A percentile compares a stretch with the other conserved stretches of the same genome.
These are phyloP conservation scores for Blastobasis lacticolella DNA, from an alignment of 2,888 invertebrate genomes.

Conservation along the genomic window DNA sequence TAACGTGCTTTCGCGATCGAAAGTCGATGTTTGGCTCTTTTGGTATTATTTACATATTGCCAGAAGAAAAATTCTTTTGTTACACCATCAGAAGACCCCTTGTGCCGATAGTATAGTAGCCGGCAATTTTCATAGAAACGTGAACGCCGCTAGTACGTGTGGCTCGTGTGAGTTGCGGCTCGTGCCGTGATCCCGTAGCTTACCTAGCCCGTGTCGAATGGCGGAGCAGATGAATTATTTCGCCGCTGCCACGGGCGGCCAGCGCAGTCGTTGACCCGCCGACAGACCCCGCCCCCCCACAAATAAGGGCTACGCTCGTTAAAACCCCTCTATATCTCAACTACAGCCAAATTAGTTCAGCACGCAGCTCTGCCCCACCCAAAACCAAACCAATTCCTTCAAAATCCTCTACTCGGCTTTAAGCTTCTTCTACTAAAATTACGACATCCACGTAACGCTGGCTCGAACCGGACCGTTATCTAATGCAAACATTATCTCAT, in stretches of 20 bases:
- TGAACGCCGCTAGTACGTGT: no score
- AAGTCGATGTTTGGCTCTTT: no score
- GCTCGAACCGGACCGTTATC: slow-evolving; percentile 25
- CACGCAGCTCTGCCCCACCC: neutral
- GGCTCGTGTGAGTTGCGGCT: neutral
- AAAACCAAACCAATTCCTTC: neutral
- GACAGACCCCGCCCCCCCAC: slow-evolving; percentile 19
- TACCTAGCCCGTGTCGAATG: slow-evolving; percentile 35
- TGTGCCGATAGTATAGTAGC: no score
- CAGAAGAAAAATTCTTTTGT: no score
- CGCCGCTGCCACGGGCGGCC: slow-evolving; percentile 30
- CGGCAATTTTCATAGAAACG: no score
- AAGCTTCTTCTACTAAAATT: slow-evolving; percentile 1
- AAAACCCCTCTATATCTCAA: slow-evolving; percentile 3
- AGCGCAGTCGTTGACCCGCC: slow-evolving; percentile 57
- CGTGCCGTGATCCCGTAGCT: slow-evolving; percentile 3
- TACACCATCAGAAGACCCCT: no score
- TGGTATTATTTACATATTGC: no score
- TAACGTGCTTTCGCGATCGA: no score
- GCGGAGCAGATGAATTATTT: slow-evolving; percentile 48
- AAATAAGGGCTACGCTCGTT: slow-evolving; percentile 21
- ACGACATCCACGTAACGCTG: slow-evolving; percentile 15
- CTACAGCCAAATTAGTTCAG: slow-evolving; percentile 5
- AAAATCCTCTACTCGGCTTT: slow-evolving; percentile 1
- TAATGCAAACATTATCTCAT: slow-evolving; percentile 49